phyloP scores from a whole-genome alignment of 2,113 vertebrate genomes.

The Poeciliopsis occidentalis region DNA sequence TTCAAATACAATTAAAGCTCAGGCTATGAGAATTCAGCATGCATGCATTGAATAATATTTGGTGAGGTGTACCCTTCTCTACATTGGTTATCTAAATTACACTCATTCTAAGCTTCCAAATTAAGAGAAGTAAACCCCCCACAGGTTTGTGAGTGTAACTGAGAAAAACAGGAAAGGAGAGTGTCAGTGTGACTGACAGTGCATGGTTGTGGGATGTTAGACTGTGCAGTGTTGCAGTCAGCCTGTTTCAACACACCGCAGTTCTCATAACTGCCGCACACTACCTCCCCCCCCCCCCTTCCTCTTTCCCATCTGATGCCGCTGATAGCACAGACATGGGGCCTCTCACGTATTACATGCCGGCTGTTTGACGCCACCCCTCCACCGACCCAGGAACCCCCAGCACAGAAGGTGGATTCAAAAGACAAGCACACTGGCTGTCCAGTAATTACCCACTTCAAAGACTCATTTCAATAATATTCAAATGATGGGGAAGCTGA shows the following conservation, averaged over 20 bases:
- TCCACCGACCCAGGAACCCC: conserved; percentile 28
- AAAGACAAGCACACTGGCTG: conserved; percentile 51
- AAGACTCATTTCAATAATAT: conserved; percentile 67
- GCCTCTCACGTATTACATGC: conserved; percentile 75
- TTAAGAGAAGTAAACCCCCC: conserved; percentile 19
- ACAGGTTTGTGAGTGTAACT: conserved; percentile 6
- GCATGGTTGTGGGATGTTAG: conserved; percentile 49
- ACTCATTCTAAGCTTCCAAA: conserved; percentile 1
- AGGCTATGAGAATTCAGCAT: background rate
- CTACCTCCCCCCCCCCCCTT: conserved; percentile 37
- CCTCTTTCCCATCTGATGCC: conserved; percentile 72
- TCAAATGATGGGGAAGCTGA: conserved; percentile 60
- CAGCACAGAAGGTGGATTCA: conserved; percentile 67
- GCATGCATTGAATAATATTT: background rate
- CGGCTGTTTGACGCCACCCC: conserved; percentile 65
- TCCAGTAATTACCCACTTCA: conserved; percentile 69
- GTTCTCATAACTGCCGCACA: conserved; percentile 71
- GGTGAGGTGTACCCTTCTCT: background rate
- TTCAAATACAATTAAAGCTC: background rate
- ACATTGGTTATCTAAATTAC: background rate
- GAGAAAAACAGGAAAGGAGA: conserved; percentile 61
- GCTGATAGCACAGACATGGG: conserved; percentile 72
- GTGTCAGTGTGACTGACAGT: conserved; percentile 33
- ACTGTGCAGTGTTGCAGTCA: conserved; percentile 63
- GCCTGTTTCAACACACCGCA: conserved; percentile 77